Evolutionary conservation across 2,888 invertebrate genomes (phyloP), one percentile per base, ranked within the genome.

Genomic region (Cephus pulcher): DNA sequence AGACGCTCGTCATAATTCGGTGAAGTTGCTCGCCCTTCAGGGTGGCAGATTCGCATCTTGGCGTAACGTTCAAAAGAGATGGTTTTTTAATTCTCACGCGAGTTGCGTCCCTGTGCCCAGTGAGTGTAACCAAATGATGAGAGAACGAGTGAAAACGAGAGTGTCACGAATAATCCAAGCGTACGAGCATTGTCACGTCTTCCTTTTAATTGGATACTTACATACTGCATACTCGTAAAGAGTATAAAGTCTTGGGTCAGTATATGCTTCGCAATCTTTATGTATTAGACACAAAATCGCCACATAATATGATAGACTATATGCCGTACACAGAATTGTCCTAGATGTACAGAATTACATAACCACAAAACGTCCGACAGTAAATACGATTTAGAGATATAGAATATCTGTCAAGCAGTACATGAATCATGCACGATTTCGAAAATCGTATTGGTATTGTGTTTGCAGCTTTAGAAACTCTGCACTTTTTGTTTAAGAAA

Each of bases 141-240:
- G 83, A 76, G 79, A 77, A 76, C 71, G 71, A 84, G 88, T 86
- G 88, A 89, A 89, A 89, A 89, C 84, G 86, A 88, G 83, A 88
- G 87, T 88, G 86, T 85, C 86, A 81, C 86, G 82, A 83, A 79
- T 83, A 75, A 73, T 32, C 76, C 73, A 76, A 78, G 73, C 78
- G 71, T 78, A 76, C 68, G 33, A 37, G 71, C 74, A 80, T 82
- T 80, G 83, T 82, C 82, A 82, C 83, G 83, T 82, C 79, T 80
- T 79, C 80, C 79, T 76, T 81, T 73, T 82, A 82, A 80, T 80
- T 82, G 81, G 80, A 56, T 79, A 69, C 79, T 80, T 79, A 79
- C 77, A 76, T 74, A 79, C 78, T 34, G 77, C 71, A 79, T 73
- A 77, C 68, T 76, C 3, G 9, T 75, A 70, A 73, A 34, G 68